Base-by-base conservation (phyloP, 2,113 vertebrate species). In the Ibidorhyncha struthersii region DNA sequence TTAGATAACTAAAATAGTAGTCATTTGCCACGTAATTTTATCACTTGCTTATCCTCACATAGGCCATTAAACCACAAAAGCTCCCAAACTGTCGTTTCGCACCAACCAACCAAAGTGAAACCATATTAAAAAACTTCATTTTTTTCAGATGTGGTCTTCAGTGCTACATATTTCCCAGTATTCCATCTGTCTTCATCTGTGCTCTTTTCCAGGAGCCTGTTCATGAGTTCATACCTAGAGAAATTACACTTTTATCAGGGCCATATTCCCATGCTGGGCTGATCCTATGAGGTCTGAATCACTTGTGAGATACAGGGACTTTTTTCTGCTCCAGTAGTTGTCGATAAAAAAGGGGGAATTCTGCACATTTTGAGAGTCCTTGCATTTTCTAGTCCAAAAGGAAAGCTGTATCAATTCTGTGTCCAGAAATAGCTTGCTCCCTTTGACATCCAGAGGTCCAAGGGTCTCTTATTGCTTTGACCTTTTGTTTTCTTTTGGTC, bases 161-260 rank as follows among this genome's bases (percentile, higher is more conserved):
- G 47, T 13, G 7, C 4, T 84, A 8, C 0, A 0, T 45, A 12
- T 69, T 66, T 4, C 21, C 7, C 34, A 14, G 6, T 45, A 45
- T 27, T 69, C 47, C 26, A 23, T 14, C 7, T 74, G 19, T 29
- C 32, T 62, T 62, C 12, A 30, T 66, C 22, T 50, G 10, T n/a
- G 11, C 3, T 71, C 9, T 74, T 78, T 80, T 83, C 58, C 55
- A 78, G 10, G 4, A 83, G 0, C 11, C 36, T 65, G 9, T 32
- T 77, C n/a, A 22, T 32, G 11, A 72, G 4, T 2, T 38, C 15
- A 2, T 50, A 61, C 17, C 66, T 8, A 32, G 17, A 63, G 29
- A 86, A 58, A 12, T 67, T 78, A 18, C 3, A 22, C 10, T 65
- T 65, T 80, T 66, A 62, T n/a, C 13, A 55, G 59, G 50, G 16